Base-by-base conservation (phyloP, 1,140 invertebrate species). In the Tachypleus tridentatus region DNA sequence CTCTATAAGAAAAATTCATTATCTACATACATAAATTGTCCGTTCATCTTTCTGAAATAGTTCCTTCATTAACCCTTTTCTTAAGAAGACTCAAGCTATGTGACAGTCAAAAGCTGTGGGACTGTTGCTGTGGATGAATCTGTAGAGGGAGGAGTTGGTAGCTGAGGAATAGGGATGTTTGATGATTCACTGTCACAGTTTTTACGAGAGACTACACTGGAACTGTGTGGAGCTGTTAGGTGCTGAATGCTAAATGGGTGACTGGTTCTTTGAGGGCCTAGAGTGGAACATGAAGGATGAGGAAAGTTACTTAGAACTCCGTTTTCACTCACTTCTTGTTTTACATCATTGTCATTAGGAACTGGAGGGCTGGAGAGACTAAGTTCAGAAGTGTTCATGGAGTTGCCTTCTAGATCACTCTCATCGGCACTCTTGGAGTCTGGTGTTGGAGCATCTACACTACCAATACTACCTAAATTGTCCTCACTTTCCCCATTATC, bases 401-500 rank as follows among this genome's bases (percentile, higher is more conserved):
- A 50, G 47, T 66, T 66, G 49, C 62, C 66, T 48, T 67, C 60
- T 58, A 63, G 62, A 52, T 71, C 70, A 47, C 67, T 69, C 10
- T 72, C 69, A n/a, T 67, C 66, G 10, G 64, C 61, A 47, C 58
- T 61, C 81, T 83, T 62, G 81, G 84, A 73, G 83, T 87, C 75
- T 9, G 77, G 77, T n/a, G 76, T 76, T 8, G 71, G 68, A 8
- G 67, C 85, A 60, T 87, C 77, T 53, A 87, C 87, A 64, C 85
- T 86, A 59, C 84, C 85, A 65, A 83, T 85, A 75, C 88, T 85
- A 9, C 71, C 71, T 49, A 72, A 54, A 62, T 75, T 72, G 64
- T 75, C 73, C 51, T 75, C 68, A 11, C 64, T 61, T 29, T 87
- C 86, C 67, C 86, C 88, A 68, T 90, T 87, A 74, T 88, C 86